Conservation (phyloP, 2,797 vertebrate genomes). For the Pelodytes ibericus region DNA sequence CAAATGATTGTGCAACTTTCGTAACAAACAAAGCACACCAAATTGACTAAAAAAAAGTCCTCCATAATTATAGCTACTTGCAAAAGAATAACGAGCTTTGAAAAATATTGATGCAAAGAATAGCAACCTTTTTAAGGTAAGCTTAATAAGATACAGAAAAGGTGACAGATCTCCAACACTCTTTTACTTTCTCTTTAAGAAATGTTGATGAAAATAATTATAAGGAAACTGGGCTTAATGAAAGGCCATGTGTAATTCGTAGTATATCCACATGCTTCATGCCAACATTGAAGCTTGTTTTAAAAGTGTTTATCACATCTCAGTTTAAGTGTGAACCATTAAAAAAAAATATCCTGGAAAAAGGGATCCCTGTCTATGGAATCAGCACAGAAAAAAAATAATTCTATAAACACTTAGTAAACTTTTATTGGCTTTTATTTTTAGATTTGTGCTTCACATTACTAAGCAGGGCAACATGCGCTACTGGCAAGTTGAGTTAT, state of each 20-base stretch:
- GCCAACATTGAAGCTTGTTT: not conserved
- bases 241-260: not conserved
- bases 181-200: too few relatives aligned
- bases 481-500: constrained; percentile 43
- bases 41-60: too few relatives aligned
- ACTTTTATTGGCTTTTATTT: constrained; percentile 56
- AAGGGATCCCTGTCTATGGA: constrained; percentile 11
- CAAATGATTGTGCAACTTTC: too few relatives aligned
- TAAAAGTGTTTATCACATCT: constrained; percentile 17
- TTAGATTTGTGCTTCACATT: constrained; percentile 43
- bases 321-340: constrained; percentile 4
- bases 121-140: too few relatives aligned
- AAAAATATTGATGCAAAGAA: too few relatives aligned
- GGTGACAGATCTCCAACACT: too few relatives aligned
- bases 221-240: not conserved
- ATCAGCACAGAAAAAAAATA: constrained; percentile 20
- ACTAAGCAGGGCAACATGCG: constrained; percentile 26
- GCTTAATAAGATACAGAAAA: too few relatives aligned
- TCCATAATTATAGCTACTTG: too few relatives aligned
- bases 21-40: too few relatives aligned
- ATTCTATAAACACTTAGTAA: constrained; percentile 55
- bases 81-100: too few relatives aligned
- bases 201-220: not conserved
- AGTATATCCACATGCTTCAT: not conserved
- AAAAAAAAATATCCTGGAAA: not conserved